phyloP scores from a whole-genome alignment of 2,888 invertebrate species.

The Dolomedes plantarius region DNA sequence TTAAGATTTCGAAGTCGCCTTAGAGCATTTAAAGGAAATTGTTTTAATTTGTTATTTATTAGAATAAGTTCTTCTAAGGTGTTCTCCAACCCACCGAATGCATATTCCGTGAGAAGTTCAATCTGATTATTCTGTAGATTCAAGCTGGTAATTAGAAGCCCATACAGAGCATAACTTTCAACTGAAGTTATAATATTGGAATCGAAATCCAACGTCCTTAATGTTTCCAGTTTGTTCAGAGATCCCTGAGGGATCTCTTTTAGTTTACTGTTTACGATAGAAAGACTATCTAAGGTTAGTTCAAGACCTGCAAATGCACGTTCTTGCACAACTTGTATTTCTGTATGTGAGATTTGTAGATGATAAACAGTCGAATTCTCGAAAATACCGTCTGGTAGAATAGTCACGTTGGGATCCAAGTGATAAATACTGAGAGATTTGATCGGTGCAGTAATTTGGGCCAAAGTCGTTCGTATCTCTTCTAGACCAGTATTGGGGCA shows the following conservation, averaged over 20 bases:
- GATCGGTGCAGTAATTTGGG: slow-evolving; percentile 79
- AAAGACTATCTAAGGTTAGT: slow-evolving; percentile 76
- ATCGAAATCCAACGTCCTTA: slow-evolving; percentile 87
- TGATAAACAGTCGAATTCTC: slow-evolving; percentile 78
- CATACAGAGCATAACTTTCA: slow-evolving; percentile 92
- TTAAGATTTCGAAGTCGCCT: slow-evolving; percentile 83
- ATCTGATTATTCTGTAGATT: slow-evolving; percentile 90
- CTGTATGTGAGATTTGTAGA: slow-evolving; percentile 82
- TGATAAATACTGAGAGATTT: slow-evolving; percentile 93
- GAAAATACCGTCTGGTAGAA: slow-evolving; percentile 86
- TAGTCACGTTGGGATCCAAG: slow-evolving; percentile 87
- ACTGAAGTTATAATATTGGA: slow-evolving; percentile 89
- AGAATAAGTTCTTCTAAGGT: slow-evolving; percentile 89
- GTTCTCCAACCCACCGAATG: slow-evolving; percentile 87
- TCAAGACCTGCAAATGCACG: slow-evolving; percentile 75
- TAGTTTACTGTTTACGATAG: slow-evolving; percentile 76
- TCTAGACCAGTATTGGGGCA: slow-evolving; percentile 88
- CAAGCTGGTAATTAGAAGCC: slow-evolving; percentile 87
- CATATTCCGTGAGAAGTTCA: slow-evolving; percentile 87
- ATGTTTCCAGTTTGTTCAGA: slow-evolving; percentile 81
- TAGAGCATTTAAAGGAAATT: slow-evolving; percentile 88
- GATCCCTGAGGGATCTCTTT: slow-evolving; percentile 76
- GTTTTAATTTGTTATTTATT: slow-evolving; percentile 89
- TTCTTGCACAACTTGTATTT: slow-evolving; percentile 80
- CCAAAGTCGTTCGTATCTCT: slow-evolving; percentile 85